Percentiles rank a stretch among this genome's conserved stretches.
Conservation (phyloP, 2,113 vertebrate genomes). For the Phalacrocorax carbo region DNA sequence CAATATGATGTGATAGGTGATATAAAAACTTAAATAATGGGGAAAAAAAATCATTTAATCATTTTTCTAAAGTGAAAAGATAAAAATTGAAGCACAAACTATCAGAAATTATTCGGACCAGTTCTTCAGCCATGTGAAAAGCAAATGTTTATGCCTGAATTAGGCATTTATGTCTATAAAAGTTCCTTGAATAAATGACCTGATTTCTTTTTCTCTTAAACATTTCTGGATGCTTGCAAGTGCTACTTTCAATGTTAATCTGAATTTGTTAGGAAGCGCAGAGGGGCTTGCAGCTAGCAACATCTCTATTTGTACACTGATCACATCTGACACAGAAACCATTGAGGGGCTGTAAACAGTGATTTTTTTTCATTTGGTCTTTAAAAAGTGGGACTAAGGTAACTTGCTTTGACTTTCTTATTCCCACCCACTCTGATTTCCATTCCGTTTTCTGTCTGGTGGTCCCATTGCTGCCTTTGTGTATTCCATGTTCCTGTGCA, state of each 20-base stretch:
- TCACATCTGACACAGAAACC: conserved; percentile 60
- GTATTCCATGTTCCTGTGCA: neutral
- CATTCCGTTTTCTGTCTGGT: neutral
- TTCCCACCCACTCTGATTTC: neutral
- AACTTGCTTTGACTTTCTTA: neutral
- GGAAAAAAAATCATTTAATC: rapidly evolving
- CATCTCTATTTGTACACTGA: conserved; percentile 16
- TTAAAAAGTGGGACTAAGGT: neutral
- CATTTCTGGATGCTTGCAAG: neutral
- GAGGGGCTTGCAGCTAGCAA: neutral
- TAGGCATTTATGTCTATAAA: neutral
- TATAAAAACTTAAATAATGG: neutral
- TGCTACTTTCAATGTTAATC: neutral
- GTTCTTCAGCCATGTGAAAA: neutral
- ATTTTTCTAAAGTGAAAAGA: neutral
- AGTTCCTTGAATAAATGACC: neutral
- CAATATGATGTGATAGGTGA: neutral
- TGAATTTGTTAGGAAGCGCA: neutral
- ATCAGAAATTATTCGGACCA: neutral
- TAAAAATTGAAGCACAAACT: neutral
- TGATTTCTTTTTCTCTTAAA: neutral
- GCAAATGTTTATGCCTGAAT: neutral
- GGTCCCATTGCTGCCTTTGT: neutral
- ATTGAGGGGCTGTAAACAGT: neutral
- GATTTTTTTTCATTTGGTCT: neutral